phyloP scores from a whole-genome alignment of 2,888 invertebrate genomes.

The Caenorhabditis becei region DNA sequence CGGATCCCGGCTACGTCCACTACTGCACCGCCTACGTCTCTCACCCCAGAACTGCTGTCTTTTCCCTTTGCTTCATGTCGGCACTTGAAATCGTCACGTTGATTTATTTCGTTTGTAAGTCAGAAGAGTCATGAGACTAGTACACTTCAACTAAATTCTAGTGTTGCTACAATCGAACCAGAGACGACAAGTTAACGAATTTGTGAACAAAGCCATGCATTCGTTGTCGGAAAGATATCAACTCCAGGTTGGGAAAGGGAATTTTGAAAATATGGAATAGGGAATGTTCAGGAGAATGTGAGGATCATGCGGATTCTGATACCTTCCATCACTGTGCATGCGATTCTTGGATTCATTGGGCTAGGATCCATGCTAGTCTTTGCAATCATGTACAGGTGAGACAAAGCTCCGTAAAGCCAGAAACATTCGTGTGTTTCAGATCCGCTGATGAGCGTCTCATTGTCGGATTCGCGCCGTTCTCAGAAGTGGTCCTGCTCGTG shows the following conservation, averaged over 20 bases:
- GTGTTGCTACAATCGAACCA: conserved; percentile 66
- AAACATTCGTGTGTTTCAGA: conserved; percentile 23
- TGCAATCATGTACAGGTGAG: conserved; percentile 61
- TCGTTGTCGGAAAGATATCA: conserved; percentile 71
- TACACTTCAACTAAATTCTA: conserved; percentile 12
- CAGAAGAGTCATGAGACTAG: neutral
- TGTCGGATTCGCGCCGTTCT: conserved; percentile 68
- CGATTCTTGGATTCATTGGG: conserved; percentile 64
- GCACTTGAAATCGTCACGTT: conserved; percentile 62
- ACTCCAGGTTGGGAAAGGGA: conserved; percentile 50
- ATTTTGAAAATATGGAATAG: neutral
- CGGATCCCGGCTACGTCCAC: conserved; percentile 66
- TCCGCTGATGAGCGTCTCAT: conserved; percentile 57
- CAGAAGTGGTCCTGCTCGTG: conserved; percentile 70
- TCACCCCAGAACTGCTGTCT: conserved; percentile 70
- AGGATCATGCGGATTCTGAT: conserved; percentile 70
- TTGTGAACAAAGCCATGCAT: conserved; percentile 73
- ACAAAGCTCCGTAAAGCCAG: neutral
- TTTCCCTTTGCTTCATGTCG: conserved; percentile 68
- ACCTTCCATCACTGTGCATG: conserved; percentile 70
- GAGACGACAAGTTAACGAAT: conserved; percentile 66
- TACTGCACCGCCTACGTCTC: conserved; percentile 71
- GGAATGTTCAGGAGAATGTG: conserved; percentile 71
- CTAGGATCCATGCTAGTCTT: conserved; percentile 65
- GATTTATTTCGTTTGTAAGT: conserved; percentile 62